Evolutionary conservation across 2,888 invertebrate species (phyloP).

Genomic region (Gymnoscelis rufifasciata): DNA sequence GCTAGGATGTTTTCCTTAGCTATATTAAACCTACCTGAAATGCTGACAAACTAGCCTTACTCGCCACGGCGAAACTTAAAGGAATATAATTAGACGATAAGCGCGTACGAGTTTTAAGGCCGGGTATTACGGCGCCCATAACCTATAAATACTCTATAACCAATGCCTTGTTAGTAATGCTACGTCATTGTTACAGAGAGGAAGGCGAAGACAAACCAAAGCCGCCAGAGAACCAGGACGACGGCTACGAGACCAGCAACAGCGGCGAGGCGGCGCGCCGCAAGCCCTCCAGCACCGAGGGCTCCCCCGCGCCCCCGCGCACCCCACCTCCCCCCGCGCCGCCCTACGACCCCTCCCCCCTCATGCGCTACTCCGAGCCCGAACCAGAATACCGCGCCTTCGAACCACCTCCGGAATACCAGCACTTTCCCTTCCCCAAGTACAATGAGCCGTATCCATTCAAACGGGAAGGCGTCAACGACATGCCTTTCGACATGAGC

Average conservation of each 20-base stretch:
- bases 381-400: slow-evolving; percentile 49
- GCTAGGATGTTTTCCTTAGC: too few relatives aligned
- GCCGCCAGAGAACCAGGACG: slow-evolving; percentile 88
- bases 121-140: too few relatives aligned
- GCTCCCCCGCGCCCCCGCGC: slow-evolving; percentile 54
- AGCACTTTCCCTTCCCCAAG: slow-evolving; percentile 68
- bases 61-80: too few relatives aligned
- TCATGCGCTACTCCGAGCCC: slow-evolving; percentile 52
- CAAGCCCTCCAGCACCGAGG: slow-evolving; percentile 60
- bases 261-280: slow-evolving; percentile 78
- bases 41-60: too few relatives aligned
- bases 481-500: slow-evolving; percentile 70
- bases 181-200: slow-evolving; percentile 49
- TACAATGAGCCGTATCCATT: slow-evolving; percentile 64
- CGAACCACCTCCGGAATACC: slow-evolving; percentile 54
- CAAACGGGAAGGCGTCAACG: slow-evolving; percentile 61
- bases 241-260: slow-evolving; percentile 93
- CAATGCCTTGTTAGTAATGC: too few relatives aligned
- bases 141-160: too few relatives aligned
- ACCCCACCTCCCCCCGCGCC: slow-evolving; percentile 48
- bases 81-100: too few relatives aligned
- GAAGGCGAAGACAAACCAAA: slow-evolving; percentile 75
- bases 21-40: too few relatives aligned
- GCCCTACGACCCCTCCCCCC: slow-evolving; percentile 40
- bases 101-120: too few relatives aligned